Evolutionary conservation across 2,888 invertebrate species (phyloP), one percentile per base, ranked within the genome.

Genomic region (Zootermopsis nevadensis): DNA sequence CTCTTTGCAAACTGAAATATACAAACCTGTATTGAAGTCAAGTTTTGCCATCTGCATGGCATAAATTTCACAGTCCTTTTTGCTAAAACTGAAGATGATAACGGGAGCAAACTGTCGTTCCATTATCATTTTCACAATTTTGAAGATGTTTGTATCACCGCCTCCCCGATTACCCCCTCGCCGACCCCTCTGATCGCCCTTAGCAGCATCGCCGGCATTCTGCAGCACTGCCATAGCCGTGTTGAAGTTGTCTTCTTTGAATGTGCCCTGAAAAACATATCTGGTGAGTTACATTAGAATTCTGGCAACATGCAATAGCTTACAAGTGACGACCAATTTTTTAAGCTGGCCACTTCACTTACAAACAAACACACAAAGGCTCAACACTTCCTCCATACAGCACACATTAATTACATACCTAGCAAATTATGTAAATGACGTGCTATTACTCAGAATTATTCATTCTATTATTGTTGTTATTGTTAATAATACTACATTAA

Each of bases 41-140:
- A 99, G 90, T 89, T 98, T 98, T 0, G 98, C 95, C 95, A 99
- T 96, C 89, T 98, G 97, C 93, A 97, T 94, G 0, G 99, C 99
- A 89, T 98, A 99, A 0, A 95, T 90, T 89, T 99, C 99, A 88
- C 99, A 99, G 87, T 99, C 99, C 88, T 98, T 99, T 88, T 99
- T 98, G 88, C 98, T 98, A 89, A 99, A 99, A 88, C 99, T 85
- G 91, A 99, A 99, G 83, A 99, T 97, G 86, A 99, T 99, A 6
- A 99, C 98, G 0, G 99, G 99, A 0, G 99, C 97, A 89, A 99
- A 97, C 89, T 97, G 98, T 35, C 98, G 92, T 88, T 99, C 99
- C 97, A 99, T 98, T 67, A 99, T 97, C 97, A 99, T 99, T 90
- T 99, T 98, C 31, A 99, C 96, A 85, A 99, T 97, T 91, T 99